Percentiles rank a stretch among this genome's conserved stretches.
phyloP scores from a whole-genome alignment of 1,140 invertebrate species.

The Zaprionus taronus region DNA sequence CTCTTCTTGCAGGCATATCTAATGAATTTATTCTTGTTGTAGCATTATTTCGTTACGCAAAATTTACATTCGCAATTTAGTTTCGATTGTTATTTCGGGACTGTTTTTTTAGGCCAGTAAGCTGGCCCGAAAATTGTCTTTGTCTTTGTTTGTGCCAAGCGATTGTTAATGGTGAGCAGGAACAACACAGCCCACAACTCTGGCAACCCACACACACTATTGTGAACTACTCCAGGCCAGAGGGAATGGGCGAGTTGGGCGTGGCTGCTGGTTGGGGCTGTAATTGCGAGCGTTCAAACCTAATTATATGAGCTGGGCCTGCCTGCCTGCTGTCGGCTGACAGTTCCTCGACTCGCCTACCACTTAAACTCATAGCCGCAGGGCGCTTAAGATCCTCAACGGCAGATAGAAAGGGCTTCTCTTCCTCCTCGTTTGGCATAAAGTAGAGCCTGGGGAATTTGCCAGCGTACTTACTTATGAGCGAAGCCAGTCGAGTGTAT shows the following conservation, averaged over 20 bases:
- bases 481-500: conserved; percentile 45
- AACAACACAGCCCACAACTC: conserved; percentile 7
- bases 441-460: conserved; percentile 62
- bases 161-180: conserved; percentile 29
- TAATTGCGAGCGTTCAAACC: conserved; percentile 57
- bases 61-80: conserved; percentile 33
- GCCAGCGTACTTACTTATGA: conserved; percentile 28
- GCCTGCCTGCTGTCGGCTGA: neutral
- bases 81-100: conserved; percentile 34
- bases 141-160: conserved; percentile 35
- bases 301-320: conserved; percentile 52
- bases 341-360: neutral
- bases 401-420: conserved; percentile 19
- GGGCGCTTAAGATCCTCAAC: conserved; percentile 36
- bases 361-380: conserved; percentile 18
- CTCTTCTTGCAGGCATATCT: neutral
- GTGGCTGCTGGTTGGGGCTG: neutral
- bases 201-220: conserved; percentile 25
- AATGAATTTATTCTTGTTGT: neutral
- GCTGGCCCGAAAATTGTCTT: neutral
- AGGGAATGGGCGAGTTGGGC: neutral
- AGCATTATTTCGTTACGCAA: conserved; percentile 18
- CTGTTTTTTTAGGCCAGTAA: conserved; percentile 34
- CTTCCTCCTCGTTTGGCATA: conserved; percentile 28
- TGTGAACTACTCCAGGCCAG: neutral